Conservation (phyloP, 2,888 invertebrate species). For the Mesorhabditis belari region DNA sequence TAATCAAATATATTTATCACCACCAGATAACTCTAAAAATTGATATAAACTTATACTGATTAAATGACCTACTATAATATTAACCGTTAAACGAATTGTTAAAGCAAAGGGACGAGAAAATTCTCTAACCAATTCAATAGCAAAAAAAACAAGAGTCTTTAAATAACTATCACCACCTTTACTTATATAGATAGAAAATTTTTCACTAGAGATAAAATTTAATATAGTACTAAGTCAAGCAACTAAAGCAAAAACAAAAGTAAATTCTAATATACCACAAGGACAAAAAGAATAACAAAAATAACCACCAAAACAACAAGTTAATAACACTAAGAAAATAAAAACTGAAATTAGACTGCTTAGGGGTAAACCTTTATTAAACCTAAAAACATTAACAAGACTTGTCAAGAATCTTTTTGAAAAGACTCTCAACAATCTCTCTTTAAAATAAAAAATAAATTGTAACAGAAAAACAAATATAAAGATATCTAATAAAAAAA, state of each 20-base stretch:
- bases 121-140: conserved; percentile 36
- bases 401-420: conserved; percentile 31
- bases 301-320: conserved; percentile 53
- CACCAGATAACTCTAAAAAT: conserved; percentile 24
- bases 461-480: conserved; percentile 38
- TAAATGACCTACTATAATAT: conserved; percentile 42
- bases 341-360: conserved; percentile 35
- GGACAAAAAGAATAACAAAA: conserved; percentile 38
- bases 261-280: conserved; percentile 55
- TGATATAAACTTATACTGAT: conserved; percentile 31
- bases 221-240: conserved; percentile 35
- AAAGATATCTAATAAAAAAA: conserved; percentile 39
- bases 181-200: conserved; percentile 37
- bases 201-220: conserved; percentile 33
- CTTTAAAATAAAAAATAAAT: conserved; percentile 38
- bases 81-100: conserved; percentile 39
- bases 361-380: conserved; percentile 22
- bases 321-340: conserved; percentile 51
- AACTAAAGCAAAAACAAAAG: conserved; percentile 56
- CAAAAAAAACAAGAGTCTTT: conserved; percentile 33
- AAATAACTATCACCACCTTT: conserved; percentile 31
- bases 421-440: conserved; percentile 30
- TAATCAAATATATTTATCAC: conserved; percentile 34
- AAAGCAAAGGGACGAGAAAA: conserved; percentile 42
- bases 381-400: conserved; percentile 36